Evolutionary conservation across 2,113 vertebrate species (phyloP).

Genomic region (Strix aluco): DNA sequence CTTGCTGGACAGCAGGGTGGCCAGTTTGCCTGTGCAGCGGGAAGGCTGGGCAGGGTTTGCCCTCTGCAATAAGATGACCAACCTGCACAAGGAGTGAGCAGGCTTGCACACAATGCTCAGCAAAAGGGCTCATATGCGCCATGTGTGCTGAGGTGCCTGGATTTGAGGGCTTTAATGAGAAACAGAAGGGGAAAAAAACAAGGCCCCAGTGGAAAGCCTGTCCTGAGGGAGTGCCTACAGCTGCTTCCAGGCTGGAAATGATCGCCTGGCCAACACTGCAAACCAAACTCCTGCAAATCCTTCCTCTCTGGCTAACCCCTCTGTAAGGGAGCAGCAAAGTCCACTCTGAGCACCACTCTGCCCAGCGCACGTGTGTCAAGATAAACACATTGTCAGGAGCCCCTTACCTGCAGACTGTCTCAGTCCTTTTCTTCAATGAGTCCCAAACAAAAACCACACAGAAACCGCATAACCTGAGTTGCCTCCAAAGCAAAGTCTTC

Average conservation of each 20-base stretch:
- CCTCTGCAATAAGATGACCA: not conserved
- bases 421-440: not conserved
- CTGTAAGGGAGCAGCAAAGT: not conserved
- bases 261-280: not conserved
- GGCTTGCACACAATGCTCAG: not conserved
- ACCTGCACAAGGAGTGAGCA: rapidly evolving
- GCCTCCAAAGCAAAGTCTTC: not conserved
- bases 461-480: not conserved
- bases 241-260: not conserved
- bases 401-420: not conserved
- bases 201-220: not conserved
- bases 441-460: not conserved
- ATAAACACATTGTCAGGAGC: not conserved
- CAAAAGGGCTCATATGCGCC: rapidly evolving
- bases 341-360: not conserved
- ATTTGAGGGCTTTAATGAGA: not conserved
- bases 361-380: not conserved
- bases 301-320: not conserved
- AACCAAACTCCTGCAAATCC: not conserved
- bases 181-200: not conserved
- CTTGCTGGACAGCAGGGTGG: not conserved
- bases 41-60: not conserved
- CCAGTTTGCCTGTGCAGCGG: not conserved
- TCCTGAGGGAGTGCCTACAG: rapidly evolving
- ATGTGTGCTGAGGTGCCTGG: not conserved